These are phyloP conservation scores for Nephila pilipes DNA, from an alignment of 1,140 invertebrate genomes.

Conservation along the genomic window DNA sequence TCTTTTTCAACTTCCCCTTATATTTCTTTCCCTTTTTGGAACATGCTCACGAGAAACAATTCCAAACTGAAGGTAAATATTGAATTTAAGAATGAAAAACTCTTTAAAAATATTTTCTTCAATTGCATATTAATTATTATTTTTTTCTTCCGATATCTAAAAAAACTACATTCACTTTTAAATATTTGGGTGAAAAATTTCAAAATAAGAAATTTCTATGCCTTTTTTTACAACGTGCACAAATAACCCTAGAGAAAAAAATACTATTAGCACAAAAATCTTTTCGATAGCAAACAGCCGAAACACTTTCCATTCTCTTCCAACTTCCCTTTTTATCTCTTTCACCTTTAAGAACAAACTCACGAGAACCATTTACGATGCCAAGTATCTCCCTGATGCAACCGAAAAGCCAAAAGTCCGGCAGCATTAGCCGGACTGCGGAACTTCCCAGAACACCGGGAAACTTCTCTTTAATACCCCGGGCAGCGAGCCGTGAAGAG, in stretches of 20 bases:
- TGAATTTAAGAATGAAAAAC: too few species aligned
- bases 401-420: neutral
- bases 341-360: neutral
- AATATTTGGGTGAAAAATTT: neutral
- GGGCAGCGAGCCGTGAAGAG: constrained; percentile 25
- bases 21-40: too few species aligned
- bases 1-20: too few species aligned
- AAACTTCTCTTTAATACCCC: constrained; percentile 42
- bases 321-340: neutral
- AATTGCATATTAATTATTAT: too few species aligned
- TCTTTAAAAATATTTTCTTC: too few species aligned
- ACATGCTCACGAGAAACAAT: too few species aligned
- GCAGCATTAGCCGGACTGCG: constrained; percentile 11
- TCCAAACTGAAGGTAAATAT: too few species aligned
- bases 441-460: neutral
- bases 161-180: too few species aligned
- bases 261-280: neutral
- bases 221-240: neutral
- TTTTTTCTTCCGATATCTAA: too few species aligned
- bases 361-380: neutral
- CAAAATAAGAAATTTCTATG: neutral
- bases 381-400: neutral
- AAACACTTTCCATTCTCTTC: too few species aligned
- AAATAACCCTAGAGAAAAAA: neutral
- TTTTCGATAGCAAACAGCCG: neutral